Conservation (phyloP, 2,797 vertebrate genomes). For the Manis javanica region DNA sequence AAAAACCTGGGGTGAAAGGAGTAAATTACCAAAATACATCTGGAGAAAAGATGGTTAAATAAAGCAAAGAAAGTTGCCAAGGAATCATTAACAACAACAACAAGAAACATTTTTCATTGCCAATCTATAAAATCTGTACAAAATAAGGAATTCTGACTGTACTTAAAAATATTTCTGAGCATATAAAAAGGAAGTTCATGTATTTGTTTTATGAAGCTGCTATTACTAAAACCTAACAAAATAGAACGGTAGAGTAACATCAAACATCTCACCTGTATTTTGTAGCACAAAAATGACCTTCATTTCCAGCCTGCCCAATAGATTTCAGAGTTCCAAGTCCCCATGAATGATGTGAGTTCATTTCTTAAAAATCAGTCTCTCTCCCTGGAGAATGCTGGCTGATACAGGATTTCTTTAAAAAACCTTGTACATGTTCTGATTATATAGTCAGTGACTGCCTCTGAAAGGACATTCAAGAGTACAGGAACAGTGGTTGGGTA, state of each 20-base stretch:
- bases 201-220: neutral
- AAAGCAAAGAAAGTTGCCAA: neutral
- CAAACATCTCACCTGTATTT: neutral
- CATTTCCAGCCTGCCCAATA: neutral
- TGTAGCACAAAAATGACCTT: neutral
- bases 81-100: neutral
- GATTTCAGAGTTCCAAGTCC: neutral
- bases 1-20: neutral
- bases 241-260: neutral
- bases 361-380: neutral
- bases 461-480: neutral
- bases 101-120: neutral
- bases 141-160: neutral
- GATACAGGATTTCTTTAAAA: neutral
- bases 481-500: neutral
- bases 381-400: neutral
- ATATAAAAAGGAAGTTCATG: neutral
- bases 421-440: neutral
- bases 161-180: neutral
- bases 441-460: neutral
- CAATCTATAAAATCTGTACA: neutral
- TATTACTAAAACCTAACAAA: neutral
- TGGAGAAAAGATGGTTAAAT: neutral
- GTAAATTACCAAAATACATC: neutral
- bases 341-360: neutral